Evolutionary conservation across 2,888 invertebrate genomes (phyloP).

Genomic region (Rhagium mordax): DNA sequence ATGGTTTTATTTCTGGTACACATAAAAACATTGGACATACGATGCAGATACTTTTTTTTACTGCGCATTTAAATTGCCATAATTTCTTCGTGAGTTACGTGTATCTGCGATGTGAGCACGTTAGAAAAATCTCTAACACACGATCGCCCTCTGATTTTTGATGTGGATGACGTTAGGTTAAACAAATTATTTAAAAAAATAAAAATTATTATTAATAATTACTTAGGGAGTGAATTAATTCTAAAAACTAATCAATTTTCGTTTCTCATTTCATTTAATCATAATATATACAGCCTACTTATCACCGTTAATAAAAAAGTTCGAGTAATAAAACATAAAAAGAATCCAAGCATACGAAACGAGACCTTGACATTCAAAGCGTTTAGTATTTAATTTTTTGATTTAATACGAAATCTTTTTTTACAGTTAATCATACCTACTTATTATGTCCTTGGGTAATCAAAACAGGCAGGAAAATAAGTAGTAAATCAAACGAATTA

Average conservation of each 20-base stretch:
- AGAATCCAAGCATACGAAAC: not conserved
- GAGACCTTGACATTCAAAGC: constrained; percentile 11
- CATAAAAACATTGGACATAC: not conserved
- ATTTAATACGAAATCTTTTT: constrained; percentile 5
- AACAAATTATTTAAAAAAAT: too few species aligned
- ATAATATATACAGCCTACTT: too few species aligned
- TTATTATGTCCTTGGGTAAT: not conserved
- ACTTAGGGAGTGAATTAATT: too few species aligned
- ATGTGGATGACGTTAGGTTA: too few species aligned
- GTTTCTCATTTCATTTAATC: too few species aligned
- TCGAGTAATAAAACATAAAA: not conserved
- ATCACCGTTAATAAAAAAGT: not conserved
- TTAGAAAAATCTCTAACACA: too few species aligned
- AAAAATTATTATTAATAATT: too few species aligned
- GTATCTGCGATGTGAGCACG: too few species aligned
- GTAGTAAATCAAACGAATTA: not conserved
- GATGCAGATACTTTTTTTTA: not conserved
- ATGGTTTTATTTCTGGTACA: not conserved
- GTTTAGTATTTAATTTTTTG: constrained; percentile 3
- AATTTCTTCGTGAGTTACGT: too few species aligned
- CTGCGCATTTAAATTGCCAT: too few species aligned
- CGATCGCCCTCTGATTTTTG: too few species aligned
- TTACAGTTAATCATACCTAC: constrained; percentile 6
- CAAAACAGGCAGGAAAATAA: not conserved
- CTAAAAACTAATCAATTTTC: too few species aligned